Evolutionary conservation across 2,797 vertebrate genomes (phyloP).

Genomic region (Neoniphon sammara): DNA sequence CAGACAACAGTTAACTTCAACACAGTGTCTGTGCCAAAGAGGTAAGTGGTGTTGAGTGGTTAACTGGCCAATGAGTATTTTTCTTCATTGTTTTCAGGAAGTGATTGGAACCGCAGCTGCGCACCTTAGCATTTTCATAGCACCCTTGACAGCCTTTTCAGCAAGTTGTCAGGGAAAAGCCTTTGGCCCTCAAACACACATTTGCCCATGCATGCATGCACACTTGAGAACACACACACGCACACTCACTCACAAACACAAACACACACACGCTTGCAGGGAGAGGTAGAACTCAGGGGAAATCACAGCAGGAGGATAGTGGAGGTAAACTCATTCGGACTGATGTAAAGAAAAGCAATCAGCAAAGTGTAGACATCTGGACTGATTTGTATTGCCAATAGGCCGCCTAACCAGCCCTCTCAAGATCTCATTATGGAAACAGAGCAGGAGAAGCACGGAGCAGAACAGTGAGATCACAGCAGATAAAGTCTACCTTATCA

Average conservation of each 20-base stretch:
- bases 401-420: slow-evolving; percentile 36
- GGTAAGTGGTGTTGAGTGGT: neutral
- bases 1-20: neutral
- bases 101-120: slow-evolving; percentile 8
- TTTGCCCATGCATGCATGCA: neutral
- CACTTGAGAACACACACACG: slow-evolving; percentile 2
- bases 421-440: slow-evolving; percentile 65
- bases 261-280: slow-evolving; percentile 12
- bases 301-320: slow-evolving; percentile 59
- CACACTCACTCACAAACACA: no score
- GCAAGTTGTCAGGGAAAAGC: slow-evolving; percentile 20
- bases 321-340: slow-evolving; percentile 50
- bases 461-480: slow-evolving; percentile 32
- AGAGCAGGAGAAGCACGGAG: slow-evolving; percentile 12
- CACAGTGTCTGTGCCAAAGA: neutral
- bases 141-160: slow-evolving; percentile 13
- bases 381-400: slow-evolving; percentile 53
- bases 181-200: neutral
- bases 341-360: slow-evolving; percentile 71
- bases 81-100: slow-evolving; percentile 10
- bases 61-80: slow-evolving; percentile 10
- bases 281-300: slow-evolving; percentile 58
- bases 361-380: slow-evolving; percentile 52
- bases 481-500: slow-evolving; percentile 26
- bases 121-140: slow-evolving; percentile 1